These are phyloP conservation scores for Palythoa grandiflora DNA, from an alignment of 92 coral and sea anemone genomes.

Conservation along the genomic window DNA sequence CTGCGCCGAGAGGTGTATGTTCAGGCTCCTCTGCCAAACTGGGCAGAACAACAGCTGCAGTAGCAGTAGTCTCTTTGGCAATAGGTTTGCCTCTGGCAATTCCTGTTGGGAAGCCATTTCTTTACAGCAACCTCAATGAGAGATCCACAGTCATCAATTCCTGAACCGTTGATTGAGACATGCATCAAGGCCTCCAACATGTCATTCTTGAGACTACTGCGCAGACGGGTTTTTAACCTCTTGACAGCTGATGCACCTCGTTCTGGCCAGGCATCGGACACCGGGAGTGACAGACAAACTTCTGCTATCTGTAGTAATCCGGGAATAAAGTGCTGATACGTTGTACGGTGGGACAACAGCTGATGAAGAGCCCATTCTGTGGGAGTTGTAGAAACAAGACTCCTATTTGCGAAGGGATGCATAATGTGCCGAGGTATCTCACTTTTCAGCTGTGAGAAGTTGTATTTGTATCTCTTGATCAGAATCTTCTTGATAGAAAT, in stretches of 20 bases:
- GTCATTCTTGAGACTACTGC: constrained; percentile 61
- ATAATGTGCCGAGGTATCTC: constrained; percentile 57
- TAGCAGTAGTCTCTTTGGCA: background rate
- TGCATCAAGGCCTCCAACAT: constrained; percentile 60
- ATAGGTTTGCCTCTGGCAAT: constrained; percentile 49
- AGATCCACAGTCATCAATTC: constrained; percentile 7
- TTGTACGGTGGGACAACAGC: constrained; percentile 51
- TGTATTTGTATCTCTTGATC: constrained; percentile 59
- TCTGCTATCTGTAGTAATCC: constrained; percentile 46
- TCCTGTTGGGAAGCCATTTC: constrained; percentile 66
- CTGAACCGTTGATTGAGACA: constrained; percentile 48
- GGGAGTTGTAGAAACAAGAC: constrained; percentile 49
- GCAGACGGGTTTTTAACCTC: constrained; percentile 59
- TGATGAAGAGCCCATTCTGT: constrained; percentile 67
- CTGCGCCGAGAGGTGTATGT: background rate
- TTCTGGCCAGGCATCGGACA: constrained; percentile 67
- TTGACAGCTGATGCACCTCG: constrained; percentile 63
- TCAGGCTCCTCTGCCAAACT: background rate
- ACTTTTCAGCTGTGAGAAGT: constrained; percentile 53
- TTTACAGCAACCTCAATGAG: constrained; percentile 49
- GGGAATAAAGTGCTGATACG: constrained; percentile 58
- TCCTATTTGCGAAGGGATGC: constrained; percentile 50
- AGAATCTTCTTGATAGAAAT: constrained; percentile 53
- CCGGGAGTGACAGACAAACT: constrained; percentile 59
- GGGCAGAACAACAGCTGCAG: background rate